Evolutionary conservation across 2,113 vertebrate species (phyloP).

Genomic region (Xyrauchen texanus): DNA sequence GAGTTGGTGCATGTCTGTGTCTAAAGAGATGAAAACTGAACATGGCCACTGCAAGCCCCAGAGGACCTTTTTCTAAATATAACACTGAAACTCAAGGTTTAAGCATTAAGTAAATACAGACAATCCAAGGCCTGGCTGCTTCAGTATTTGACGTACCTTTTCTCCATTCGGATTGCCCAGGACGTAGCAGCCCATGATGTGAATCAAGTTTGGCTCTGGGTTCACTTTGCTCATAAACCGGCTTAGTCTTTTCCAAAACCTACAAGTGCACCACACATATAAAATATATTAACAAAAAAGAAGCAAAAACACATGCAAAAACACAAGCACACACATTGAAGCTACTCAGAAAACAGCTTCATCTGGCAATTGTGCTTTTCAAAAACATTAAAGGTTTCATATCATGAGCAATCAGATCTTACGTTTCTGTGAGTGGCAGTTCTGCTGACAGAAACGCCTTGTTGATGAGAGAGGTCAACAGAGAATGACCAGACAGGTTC

Average conservation of each 20-base stretch:
- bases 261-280: constrained; percentile 56
- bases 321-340: too few relatives aligned
- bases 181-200: constrained; percentile 98
- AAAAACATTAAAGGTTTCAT: too few relatives aligned
- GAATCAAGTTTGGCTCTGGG: constrained; percentile 92
- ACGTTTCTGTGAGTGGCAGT: too few relatives aligned
- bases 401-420: too few relatives aligned
- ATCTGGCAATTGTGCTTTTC: too few relatives aligned
- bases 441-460: too few relatives aligned
- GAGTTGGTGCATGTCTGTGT: not conserved
- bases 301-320: too few relatives aligned
- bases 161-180: constrained; percentile 97
- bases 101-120: constrained; percentile 12
- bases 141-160: constrained; percentile 79
- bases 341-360: too few relatives aligned
- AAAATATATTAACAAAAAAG: not conserved
- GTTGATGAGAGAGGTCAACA: too few relatives aligned
- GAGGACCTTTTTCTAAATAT: constrained; percentile 11
- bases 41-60: constrained; percentile 15
- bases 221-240: constrained; percentile 97
- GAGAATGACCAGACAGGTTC: too few relatives aligned
- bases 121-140: not conserved
- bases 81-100: constrained; percentile 14
- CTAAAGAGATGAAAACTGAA: constrained; percentile 19
- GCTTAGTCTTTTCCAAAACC: constrained; percentile 95